These are phyloP conservation scores for Phocoena sinus DNA, from an alignment of 2,113 vertebrate species.

Conservation along the genomic window DNA sequence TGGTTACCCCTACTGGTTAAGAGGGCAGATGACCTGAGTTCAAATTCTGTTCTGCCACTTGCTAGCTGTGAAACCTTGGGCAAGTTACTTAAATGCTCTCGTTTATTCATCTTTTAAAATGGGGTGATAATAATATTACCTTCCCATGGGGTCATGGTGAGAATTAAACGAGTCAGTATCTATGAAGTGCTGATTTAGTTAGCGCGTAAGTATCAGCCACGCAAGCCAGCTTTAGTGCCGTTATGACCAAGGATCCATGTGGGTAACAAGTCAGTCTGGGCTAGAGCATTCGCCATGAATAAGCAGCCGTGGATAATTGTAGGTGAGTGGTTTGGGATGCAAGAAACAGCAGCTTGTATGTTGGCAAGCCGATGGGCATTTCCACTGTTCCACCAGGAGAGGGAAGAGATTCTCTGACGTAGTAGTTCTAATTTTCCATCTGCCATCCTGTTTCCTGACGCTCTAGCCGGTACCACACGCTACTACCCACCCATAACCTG, in stretches of 20 bases:
- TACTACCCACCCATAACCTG: accelerated
- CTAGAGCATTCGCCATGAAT: neutral
- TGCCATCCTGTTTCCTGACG: neutral
- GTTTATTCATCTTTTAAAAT: neutral
- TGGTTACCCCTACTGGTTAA: neutral
- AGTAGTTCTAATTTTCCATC: neutral
- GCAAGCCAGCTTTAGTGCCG: neutral
- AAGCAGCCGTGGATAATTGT: accelerated
- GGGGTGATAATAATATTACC: neutral
- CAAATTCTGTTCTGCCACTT: neutral
- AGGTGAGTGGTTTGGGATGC: too few relatives aligned
- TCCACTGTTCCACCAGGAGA: neutral
- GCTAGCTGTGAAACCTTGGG: neutral
- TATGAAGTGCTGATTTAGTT: too few relatives aligned
- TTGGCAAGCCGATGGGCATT: accelerated
- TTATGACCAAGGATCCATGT: accelerated
- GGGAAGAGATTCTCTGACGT: neutral
- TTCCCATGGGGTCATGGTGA: neutral
- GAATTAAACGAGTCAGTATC: neutral
- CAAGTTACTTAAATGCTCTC: neutral
- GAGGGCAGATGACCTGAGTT: neutral
- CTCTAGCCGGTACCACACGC: too few relatives aligned
- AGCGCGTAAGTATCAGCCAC: accelerated
- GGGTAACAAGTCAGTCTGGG: neutral
- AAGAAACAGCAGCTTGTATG: accelerated